These are phyloP conservation scores for Drosophila stalkeri DNA, from an alignment of 2,888 invertebrate genomes.

Conservation along the genomic window DNA sequence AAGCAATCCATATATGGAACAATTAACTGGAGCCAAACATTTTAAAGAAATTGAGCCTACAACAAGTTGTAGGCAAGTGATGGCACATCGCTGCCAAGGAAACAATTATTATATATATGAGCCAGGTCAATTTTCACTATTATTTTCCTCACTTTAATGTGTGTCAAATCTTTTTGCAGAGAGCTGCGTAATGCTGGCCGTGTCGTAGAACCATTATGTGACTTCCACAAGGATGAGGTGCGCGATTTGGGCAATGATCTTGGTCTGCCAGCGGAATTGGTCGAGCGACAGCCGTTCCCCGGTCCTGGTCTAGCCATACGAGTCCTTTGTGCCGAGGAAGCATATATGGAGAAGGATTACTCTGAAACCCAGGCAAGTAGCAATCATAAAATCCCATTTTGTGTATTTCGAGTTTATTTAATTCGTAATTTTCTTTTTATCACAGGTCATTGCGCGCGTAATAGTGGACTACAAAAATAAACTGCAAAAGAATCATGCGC, in stretches of 20 bases:
- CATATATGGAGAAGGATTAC: slow-evolving; percentile 97
- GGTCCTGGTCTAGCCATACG: slow-evolving; percentile 99
- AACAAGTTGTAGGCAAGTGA: slow-evolving; percentile 53
- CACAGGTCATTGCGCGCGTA: slow-evolving; percentile 94
- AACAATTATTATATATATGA: slow-evolving; percentile 11
- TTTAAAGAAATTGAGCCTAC: slow-evolving; percentile 45
- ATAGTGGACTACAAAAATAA: slow-evolving; percentile 97
- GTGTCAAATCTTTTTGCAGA: slow-evolving; percentile 82
- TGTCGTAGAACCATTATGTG: slow-evolving; percentile 98
- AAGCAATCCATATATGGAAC: slow-evolving; percentile 45
- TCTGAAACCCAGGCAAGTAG: slow-evolving; percentile 93
- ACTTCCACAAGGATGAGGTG: slow-evolving; percentile 99
- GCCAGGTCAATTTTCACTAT: not conserved
- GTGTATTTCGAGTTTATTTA: not conserved
- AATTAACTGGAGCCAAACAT: slow-evolving; percentile 46
- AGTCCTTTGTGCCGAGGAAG: slow-evolving; percentile 97
- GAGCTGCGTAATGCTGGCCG: slow-evolving; percentile 90
- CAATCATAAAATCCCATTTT: not conserved
- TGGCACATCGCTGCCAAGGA: slow-evolving; percentile 24
- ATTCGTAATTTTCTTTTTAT: not conserved
- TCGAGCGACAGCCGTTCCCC: slow-evolving; percentile 98
- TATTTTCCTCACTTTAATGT: not conserved
- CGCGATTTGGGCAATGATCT: slow-evolving; percentile 95
- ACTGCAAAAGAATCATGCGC: slow-evolving; percentile 96
- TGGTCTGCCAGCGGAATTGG: slow-evolving; percentile 93